A percentile compares a stretch with the other conserved stretches of the same genome.
Conservation (phyloP, 2,888 invertebrate species). For the Aphodius sticticus region DNA sequence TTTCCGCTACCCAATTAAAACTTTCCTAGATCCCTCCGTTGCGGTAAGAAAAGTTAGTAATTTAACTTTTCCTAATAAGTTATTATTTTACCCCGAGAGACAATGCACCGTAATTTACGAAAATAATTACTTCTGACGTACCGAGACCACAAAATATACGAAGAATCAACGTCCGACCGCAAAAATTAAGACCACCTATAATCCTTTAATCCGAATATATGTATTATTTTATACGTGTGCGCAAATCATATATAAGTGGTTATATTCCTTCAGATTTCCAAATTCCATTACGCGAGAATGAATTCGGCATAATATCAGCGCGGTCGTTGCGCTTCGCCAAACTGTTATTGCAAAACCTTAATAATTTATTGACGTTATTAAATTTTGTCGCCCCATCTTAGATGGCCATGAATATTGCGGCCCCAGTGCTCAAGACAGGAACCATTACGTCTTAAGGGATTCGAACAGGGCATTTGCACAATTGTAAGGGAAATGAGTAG, state of each 20-base stretch:
- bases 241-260: too few relatives aligned
- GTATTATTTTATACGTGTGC: too few relatives aligned
- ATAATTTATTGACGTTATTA: conserved; percentile 32
- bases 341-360: conserved; percentile 29
- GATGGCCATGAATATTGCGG: conserved; percentile 23
- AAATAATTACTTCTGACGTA: conserved; percentile 10
- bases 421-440: conserved; percentile 25
- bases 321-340: not conserved
- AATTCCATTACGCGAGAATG: not conserved
- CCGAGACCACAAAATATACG: too few relatives aligned
- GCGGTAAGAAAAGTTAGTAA: conserved; percentile 16
- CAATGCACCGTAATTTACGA: conserved; percentile 17
- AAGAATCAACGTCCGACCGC: too few relatives aligned
- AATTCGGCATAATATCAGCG: not conserved
- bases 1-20: conserved; percentile 25
- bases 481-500: conserved; percentile 29
- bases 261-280: not conserved
- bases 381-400: conserved; percentile 27
- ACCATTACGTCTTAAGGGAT: conserved; percentile 29
- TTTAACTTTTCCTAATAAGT: conserved; percentile 25
- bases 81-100: conserved; percentile 18
- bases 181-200: too few relatives aligned
- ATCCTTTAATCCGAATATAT: too few relatives aligned
- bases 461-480: conserved; percentile 7
- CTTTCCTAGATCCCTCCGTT: conserved; percentile 1